These are phyloP conservation scores for Polyodon spathula DNA, from an alignment of 2,113 vertebrate genomes.

Conservation along the genomic window DNA sequence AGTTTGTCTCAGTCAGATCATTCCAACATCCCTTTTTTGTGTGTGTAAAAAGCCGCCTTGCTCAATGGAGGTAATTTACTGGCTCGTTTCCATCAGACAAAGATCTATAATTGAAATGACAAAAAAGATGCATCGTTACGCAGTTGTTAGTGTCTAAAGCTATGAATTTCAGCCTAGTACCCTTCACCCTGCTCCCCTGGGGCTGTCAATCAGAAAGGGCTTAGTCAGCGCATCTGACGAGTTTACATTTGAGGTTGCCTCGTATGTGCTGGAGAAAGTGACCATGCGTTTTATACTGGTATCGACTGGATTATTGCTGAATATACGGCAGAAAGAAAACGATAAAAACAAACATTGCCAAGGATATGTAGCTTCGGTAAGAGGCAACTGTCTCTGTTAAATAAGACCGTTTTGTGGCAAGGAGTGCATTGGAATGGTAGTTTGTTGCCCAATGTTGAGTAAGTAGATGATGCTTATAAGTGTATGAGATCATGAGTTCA, in stretches of 20 bases:
- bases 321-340: background rate
- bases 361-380: too few relatives aligned
- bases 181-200: conserved; percentile 25
- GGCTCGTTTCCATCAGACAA: conserved; percentile 45
- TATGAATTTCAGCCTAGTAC: conserved; percentile 41
- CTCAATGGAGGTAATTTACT: conserved; percentile 46
- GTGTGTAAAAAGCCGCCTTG: conserved; percentile 18
- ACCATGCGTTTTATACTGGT: conserved; percentile 1
- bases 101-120: conserved; percentile 72
- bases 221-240: conserved; percentile 13
- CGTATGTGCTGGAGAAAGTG: background rate
- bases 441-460: too few relatives aligned
- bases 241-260: conserved; percentile 7
- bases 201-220: conserved; percentile 41
- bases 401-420: too few relatives aligned
- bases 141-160: conserved; percentile 45
- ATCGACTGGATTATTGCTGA: conserved; percentile 1
- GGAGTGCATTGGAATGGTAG: too few relatives aligned
- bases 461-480: too few relatives aligned
- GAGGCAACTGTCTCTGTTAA: too few relatives aligned
- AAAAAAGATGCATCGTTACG: conserved; percentile 61
- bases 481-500: too few relatives aligned
- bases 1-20: conserved; percentile 34
- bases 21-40: conserved; percentile 35
- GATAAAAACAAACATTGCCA: background rate